phyloP scores from a whole-genome alignment of 2,113 vertebrate genomes.

The Seriola dumerili region DNA sequence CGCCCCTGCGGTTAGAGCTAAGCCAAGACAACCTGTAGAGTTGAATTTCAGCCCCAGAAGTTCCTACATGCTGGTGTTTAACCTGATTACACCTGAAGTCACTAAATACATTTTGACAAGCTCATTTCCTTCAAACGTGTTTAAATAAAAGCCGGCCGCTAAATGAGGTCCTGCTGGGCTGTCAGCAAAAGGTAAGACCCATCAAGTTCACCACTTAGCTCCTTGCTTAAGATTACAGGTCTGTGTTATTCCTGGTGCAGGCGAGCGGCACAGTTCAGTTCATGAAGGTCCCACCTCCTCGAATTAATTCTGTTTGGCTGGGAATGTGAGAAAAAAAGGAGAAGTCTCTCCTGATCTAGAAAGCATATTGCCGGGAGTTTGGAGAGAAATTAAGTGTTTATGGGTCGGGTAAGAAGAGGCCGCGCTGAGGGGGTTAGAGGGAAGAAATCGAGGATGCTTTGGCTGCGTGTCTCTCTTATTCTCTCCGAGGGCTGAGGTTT shows the following conservation, averaged over 20 bases:
- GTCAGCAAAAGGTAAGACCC: conserved; percentile 33
- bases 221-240: conserved; percentile 39
- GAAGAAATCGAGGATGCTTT: conserved; percentile 55
- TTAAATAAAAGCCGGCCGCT: conserved; percentile 34
- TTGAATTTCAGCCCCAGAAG: conserved; percentile 28
- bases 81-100: conserved; percentile 25
- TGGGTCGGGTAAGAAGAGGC: conserved; percentile 45
- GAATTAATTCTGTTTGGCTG: conserved; percentile 49
- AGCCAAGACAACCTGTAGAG: conserved; percentile 37
- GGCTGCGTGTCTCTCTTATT: conserved; percentile 34
- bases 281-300: conserved; percentile 26
- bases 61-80: conserved; percentile 42
- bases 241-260: conserved; percentile 11
- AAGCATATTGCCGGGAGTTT: conserved; percentile 60
- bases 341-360: conserved; percentile 59
- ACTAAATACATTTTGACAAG: conserved; percentile 64
- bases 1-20: neutral
- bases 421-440: conserved; percentile 13
- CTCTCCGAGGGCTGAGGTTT: conserved; percentile 43
- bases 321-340: conserved; percentile 56
- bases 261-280: conserved; percentile 34
- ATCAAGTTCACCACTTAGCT: conserved; percentile 49
- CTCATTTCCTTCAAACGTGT: conserved; percentile 56
- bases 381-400: conserved; percentile 57
- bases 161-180: conserved; percentile 51